Percentiles rank a stretch among this genome's conserved stretches.
phyloP scores from a whole-genome alignment of 2,113 vertebrate genomes.

The Oenanthe melanoleuca region DNA sequence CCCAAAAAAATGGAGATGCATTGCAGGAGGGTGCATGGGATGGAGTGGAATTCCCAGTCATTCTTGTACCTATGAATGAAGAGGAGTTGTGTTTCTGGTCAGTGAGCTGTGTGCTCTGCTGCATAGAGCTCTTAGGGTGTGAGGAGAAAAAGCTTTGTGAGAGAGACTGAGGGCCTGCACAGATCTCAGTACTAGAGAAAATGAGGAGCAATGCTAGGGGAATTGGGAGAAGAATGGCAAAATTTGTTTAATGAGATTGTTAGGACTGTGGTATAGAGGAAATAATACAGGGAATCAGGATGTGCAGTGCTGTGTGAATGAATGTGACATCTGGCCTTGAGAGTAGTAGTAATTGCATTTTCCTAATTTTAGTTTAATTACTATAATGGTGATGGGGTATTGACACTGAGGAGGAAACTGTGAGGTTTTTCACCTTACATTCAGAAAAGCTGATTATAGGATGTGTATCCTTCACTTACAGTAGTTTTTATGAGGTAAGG shows the following conservation, averaged over 20 bases:
- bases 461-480: neutral
- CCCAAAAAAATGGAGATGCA: neutral
- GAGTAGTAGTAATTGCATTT: neutral
- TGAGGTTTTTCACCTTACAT: neutral
- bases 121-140: rapidly evolving
- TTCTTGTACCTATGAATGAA: neutral
- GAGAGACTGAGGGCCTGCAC: neutral
- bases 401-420: neutral
- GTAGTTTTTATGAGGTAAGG: neutral
- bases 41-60: neutral
- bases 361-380: neutral
- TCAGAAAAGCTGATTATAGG: neutral
- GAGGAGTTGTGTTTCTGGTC: neutral
- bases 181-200: neutral
- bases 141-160: neutral
- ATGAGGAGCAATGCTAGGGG: neutral
- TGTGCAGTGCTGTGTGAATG: neutral
- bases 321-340: neutral
- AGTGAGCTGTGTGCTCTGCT: neutral
- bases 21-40: rapidly evolving
- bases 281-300: rapidly evolving
- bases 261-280: neutral
- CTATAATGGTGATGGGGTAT: neutral
- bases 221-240: neutral
- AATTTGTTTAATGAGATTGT: neutral